Conservation (phyloP, 2,113 vertebrate genomes). For the Macrotis lagotis region DNA sequence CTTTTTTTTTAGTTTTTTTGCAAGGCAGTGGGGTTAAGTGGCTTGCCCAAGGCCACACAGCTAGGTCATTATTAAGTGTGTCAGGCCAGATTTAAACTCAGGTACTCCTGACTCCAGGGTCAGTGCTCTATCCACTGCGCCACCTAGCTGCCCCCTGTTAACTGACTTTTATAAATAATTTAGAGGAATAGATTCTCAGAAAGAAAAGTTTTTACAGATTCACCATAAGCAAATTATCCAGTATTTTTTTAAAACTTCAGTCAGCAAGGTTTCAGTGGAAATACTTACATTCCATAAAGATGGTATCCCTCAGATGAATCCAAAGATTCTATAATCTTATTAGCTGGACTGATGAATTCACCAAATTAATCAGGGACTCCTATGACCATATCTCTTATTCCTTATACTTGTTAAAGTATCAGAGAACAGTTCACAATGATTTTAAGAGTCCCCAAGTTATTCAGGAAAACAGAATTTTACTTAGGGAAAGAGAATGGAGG, state of each 20-base stretch:
- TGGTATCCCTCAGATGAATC: neutral
- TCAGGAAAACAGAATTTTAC: neutral
- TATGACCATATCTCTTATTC: neutral
- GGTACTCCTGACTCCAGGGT: too few species aligned
- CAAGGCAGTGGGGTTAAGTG: too few species aligned
- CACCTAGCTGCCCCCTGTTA: too few species aligned
- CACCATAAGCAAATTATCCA: neutral
- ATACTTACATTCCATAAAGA: neutral
- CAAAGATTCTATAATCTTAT: neutral
- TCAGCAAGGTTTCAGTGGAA: neutral
- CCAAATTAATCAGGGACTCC: neutral
- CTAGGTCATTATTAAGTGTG: too few species aligned
- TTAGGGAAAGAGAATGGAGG: neutral
- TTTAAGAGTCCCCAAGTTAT: neutral
- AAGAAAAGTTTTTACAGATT: neutral
- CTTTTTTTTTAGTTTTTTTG: too few species aligned
- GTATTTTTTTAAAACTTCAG: neutral
- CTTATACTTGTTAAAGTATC: neutral
- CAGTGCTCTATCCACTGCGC: too few species aligned
- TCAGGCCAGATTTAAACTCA: too few species aligned
- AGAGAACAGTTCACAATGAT: neutral
- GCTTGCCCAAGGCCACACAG: too few species aligned
- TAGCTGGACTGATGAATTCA: neutral
- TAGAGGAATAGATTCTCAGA: neutral
- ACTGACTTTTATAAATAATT: neutral